phyloP scores from a whole-genome alignment of 2,113 vertebrate genomes.

The Nesoenas mayeri region DNA sequence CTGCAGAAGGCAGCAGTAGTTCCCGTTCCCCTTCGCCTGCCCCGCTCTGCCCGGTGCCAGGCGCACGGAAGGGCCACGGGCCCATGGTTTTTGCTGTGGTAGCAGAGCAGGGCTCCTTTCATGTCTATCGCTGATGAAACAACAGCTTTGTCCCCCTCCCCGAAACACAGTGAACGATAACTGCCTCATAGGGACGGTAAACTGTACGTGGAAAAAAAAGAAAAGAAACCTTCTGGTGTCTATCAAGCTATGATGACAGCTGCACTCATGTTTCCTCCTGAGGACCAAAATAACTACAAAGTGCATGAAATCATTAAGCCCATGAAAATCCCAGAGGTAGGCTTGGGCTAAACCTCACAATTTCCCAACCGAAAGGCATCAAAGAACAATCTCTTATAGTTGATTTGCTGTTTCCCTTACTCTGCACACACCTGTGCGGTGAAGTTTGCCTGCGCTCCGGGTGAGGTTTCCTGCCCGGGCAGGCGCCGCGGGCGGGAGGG shows the following conservation, averaged over 20 bases:
- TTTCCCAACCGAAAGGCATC: slow-evolving; percentile 60
- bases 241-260: slow-evolving; percentile 31
- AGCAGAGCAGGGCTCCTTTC: background rate
- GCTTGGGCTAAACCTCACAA: slow-evolving; percentile 47
- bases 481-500: background rate
- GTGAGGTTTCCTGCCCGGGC: too few species aligned
- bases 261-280: slow-evolving; percentile 35
- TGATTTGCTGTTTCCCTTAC: background rate
- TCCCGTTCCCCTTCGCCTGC: too few species aligned
- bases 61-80: too few species aligned
- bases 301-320: slow-evolving; percentile 45
- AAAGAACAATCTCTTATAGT: background rate
- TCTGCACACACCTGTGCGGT: background rate
- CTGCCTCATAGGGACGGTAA: background rate
- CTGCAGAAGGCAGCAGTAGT: background rate
- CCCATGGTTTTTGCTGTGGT: background rate
- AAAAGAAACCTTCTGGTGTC: slow-evolving; percentile 16
- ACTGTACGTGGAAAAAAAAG: background rate
- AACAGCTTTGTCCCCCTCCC: slow-evolving; percentile 6
- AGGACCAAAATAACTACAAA: slow-evolving; percentile 67
- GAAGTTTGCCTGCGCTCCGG: too few species aligned
- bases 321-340: slow-evolving; percentile 57
- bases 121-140: slow-evolving; percentile 33
- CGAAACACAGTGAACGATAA: background rate
- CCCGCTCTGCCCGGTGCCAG: too few species aligned